These are phyloP conservation scores for Eupleurogrammus muticus DNA, from an alignment of 2,797 vertebrate genomes.

Conservation along the genomic window DNA sequence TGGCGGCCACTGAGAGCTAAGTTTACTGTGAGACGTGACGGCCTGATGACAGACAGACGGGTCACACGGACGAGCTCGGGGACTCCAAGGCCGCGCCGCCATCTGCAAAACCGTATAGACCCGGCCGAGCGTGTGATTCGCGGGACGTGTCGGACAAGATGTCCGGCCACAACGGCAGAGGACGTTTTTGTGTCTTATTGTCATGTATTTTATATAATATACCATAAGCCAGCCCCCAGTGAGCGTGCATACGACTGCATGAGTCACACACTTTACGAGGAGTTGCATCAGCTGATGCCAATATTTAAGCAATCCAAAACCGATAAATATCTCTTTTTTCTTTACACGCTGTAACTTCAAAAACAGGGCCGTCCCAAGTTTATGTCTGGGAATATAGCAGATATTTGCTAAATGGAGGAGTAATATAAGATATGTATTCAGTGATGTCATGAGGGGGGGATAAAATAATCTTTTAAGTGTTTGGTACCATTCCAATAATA, in stretches of 20 bases:
- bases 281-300: slow-evolving; percentile 50
- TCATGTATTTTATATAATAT: slow-evolving; percentile 43
- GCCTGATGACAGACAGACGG: slow-evolving; percentile 59
- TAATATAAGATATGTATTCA: slow-evolving; percentile 13
- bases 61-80: slow-evolving; percentile 44
- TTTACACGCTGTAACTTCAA: slow-evolving; percentile 41
- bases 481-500: slow-evolving; percentile 37
- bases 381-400: slow-evolving; percentile 40
- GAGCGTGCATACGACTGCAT: slow-evolving; percentile 50
- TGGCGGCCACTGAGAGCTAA: slow-evolving; percentile 60
- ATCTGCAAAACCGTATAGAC: slow-evolving; percentile 28
- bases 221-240: slow-evolving; percentile 38
- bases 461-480: slow-evolving; percentile 30
- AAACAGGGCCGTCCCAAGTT: slow-evolving; percentile 35
- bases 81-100: slow-evolving; percentile 44
- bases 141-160: slow-evolving; percentile 19
- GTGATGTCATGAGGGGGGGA: slow-evolving; percentile 19
- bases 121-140: neutral
- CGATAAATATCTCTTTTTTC: slow-evolving; percentile 50
- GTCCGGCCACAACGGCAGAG: slow-evolving; percentile 18
- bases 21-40: slow-evolving; percentile 62
- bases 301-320: slow-evolving; percentile 48
- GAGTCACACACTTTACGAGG: slow-evolving; percentile 51
- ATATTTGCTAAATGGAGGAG: slow-evolving; percentile 27
- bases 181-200: slow-evolving; percentile 35